These are phyloP conservation scores for Lycaon pictus DNA, from an alignment of 2,113 vertebrate species.

Conservation along the genomic window DNA sequence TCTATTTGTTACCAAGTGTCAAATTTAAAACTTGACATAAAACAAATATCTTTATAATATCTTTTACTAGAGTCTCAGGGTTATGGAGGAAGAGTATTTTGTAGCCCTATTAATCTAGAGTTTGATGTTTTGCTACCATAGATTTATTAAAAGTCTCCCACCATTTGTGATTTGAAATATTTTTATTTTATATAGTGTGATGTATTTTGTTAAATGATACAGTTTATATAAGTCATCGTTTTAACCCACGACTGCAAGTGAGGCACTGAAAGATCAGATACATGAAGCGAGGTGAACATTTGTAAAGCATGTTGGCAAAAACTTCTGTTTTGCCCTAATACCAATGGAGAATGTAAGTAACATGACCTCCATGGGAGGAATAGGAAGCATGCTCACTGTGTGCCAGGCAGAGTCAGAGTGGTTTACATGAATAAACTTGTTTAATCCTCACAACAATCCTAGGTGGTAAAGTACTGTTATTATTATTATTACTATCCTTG, in stretches of 20 bases:
- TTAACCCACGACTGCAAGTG: background rate
- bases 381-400: fast-evolving
- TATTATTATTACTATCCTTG: background rate
- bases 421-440: fast-evolving
- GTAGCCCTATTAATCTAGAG: background rate
- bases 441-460: background rate
- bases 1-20: conserved; percentile 62
- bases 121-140: fast-evolving
- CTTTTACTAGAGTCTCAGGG: background rate
- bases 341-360: background rate
- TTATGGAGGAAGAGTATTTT: conserved; percentile 41
- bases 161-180: background rate
- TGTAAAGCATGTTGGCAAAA: background rate
- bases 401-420: no score
- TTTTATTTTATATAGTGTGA: background rate
- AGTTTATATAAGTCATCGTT: background rate
- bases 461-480: background rate
- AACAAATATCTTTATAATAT: background rate
- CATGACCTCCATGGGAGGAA: fast-evolving
- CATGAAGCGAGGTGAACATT: background rate
- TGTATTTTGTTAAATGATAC: background rate
- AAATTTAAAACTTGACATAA: conserved; percentile 65
- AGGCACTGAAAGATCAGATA: background rate
- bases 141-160: background rate
- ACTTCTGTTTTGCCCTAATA: background rate